Evolutionary conservation across 2,113 vertebrate genomes (phyloP), one percentile per base, ranked within the genome.

Genomic region (Catharus bicknelli): DNA sequence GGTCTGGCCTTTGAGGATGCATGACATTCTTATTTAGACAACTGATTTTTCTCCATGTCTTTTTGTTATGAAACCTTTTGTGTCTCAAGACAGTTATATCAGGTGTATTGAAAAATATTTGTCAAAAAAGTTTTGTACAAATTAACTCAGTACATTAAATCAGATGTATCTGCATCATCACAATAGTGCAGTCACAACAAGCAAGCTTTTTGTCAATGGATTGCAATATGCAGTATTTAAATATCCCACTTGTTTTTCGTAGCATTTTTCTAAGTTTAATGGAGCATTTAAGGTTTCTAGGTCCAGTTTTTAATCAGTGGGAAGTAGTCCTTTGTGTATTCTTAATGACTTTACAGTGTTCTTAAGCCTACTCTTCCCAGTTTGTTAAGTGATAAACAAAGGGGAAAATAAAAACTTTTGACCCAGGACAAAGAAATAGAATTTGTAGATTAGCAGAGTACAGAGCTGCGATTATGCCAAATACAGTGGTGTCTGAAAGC

Each of bases 11-110:
- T 90, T 88, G 55, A 85, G 26, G 10, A 62, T 48, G 87, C 93
- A 88, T 6, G 7, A 7, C 36, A 61, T 83, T 92, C 47, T 86
- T 87, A 67, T 74, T 90, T 84, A 77, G 69, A 94, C 90, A 95
- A 93, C 53, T 79, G 26, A 68, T 88, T 54, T 63, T 58, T 70
- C 42, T 90, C 30, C 4, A 6, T 80, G 36, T 40, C 38, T 91
- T 82, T 86, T 83, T 94, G 43, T 91, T 87, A 53, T 61, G 32
- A 90, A 95, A 67, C 17, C 30, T 59, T 17, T 36, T 88, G 47
- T 84, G 34, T 92, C 93, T 92, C 53, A 85, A 75, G 76, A 58
- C 62, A 77, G 38, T 88, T 89, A 32, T 86, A 70, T 77, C 45
- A 69, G 14, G 11, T 88, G 43, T 73, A 70, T 87, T 78, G 79